Base-by-base conservation (phyloP, 2,113 vertebrate genomes). In the Prionailurus bengalensis region DNA sequence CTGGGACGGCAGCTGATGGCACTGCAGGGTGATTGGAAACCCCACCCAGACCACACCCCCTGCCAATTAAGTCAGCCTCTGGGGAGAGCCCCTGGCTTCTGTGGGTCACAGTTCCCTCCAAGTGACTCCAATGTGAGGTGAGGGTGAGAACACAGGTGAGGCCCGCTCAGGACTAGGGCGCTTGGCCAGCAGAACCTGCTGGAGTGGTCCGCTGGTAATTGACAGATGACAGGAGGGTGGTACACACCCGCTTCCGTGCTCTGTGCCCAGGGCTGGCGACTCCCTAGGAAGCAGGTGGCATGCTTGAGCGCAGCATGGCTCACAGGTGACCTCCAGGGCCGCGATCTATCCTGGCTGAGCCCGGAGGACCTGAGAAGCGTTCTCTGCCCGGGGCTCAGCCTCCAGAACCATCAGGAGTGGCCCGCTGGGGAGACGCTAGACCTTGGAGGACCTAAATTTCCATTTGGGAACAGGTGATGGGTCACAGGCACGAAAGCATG, bases 241-340 rank as follows among this genome's bases (percentile, higher is more conserved):
- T 3, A 1, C 8, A 6, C 4, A 10, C 3, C 3, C 10, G 15
- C 0, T 4, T 4, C 11, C 5, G 1, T 2, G 0, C 4, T 12
- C 17, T 0, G 1, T 4, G 36, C n/a, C 39, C 10, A 2, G 21
- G 23, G 39, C 74, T 42, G 87, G 58, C 3, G 1, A 0, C 5
- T 7, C 33, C 65, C 80, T 5, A 1, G 21, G 61, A 53, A 48
- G 27, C 13, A 0, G 21, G 27, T 0, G 0, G n/a, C 8, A 1
- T 1, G 0, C 17, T 16, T 1, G 2, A 31, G 68, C 17, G 5
- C 12, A 2, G 21, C 4, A 23, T 1, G 0, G 42, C 42, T 29
- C 14, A 0, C 25, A 6, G 79, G 4, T 10, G 14, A 42, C 53
- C 39, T 1, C 0, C 0, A 17, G 42, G 7, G 58, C 78, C 27